Conservation (phyloP, 2,888 invertebrate species). For the Ctenicera cuprea region DNA sequence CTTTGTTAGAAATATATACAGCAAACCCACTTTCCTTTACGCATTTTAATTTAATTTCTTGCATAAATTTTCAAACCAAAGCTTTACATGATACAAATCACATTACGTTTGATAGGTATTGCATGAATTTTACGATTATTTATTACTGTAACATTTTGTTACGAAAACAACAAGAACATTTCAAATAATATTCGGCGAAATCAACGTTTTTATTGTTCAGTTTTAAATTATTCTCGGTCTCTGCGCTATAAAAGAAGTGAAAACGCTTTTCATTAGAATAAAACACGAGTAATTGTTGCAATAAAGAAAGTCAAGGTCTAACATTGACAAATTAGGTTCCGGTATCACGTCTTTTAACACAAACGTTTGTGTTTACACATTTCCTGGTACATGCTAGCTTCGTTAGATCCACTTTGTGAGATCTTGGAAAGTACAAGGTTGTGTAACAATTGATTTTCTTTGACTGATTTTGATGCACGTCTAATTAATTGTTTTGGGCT, state of each 20-base stretch:
- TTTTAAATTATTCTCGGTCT: not conserved
- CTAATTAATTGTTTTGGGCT: no score
- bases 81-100: no score
- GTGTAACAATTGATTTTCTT: no score
- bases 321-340: constrained; percentile 43
- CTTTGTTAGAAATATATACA: no score
- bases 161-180: not conserved
- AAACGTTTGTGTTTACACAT: constrained; percentile 24
- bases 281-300: constrained; percentile 34
- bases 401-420: not conserved
- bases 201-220: not conserved
- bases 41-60: no score
- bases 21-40: no score
- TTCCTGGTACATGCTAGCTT: constrained; percentile 18
- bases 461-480: no score
- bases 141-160: not conserved
- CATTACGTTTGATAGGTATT: not conserved
- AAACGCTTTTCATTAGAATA: constrained; percentile 18
- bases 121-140: not conserved
- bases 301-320: constrained; percentile 47
- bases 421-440: no score
- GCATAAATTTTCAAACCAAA: no score
- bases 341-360: constrained; percentile 30
- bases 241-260: constrained; percentile 10
- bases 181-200: constrained; percentile 5